Conservation (phyloP, 2,888 invertebrate genomes). For the Drosophila histrio region DNA sequence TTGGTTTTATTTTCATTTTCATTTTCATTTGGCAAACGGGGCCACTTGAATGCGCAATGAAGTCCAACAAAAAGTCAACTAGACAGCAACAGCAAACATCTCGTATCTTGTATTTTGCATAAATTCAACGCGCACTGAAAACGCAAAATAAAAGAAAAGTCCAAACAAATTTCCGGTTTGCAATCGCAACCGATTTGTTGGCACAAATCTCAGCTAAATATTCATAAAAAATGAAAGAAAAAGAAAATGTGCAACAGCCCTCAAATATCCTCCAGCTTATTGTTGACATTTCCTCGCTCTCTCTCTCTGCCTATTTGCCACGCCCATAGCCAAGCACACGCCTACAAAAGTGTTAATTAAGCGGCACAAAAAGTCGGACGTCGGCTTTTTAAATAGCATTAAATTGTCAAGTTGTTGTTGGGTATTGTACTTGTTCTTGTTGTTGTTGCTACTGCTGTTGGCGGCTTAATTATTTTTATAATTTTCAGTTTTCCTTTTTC, state of each 20-base stretch:
- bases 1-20: constrained; percentile 36
- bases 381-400: constrained; percentile 55
- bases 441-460: constrained; percentile 23
- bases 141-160: constrained; percentile 13
- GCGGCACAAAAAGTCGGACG: constrained; percentile 57
- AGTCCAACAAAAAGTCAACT: constrained; percentile 37
- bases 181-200: constrained; percentile 54
- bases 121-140: constrained; percentile 38
- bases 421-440: constrained; percentile 19
- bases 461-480: constrained; percentile 67
- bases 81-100: constrained; percentile 22
- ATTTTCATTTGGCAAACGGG: constrained; percentile 68
- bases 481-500: constrained; percentile 34
- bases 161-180: constrained; percentile 38
- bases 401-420: constrained; percentile 65
- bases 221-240: constrained; percentile 48
- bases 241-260: constrained; percentile 35
- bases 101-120: constrained; percentile 49
- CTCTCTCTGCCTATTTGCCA: not conserved
- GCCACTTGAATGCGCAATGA: constrained; percentile 77
- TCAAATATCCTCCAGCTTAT: constrained; percentile 37
- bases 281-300: constrained; percentile 51
- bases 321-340: constrained; percentile 18
- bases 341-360: constrained; percentile 67
- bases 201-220: constrained; percentile 56